phyloP scores from a whole-genome alignment of 2,888 invertebrate genomes.

The Nipponacmea schrenckii region DNA sequence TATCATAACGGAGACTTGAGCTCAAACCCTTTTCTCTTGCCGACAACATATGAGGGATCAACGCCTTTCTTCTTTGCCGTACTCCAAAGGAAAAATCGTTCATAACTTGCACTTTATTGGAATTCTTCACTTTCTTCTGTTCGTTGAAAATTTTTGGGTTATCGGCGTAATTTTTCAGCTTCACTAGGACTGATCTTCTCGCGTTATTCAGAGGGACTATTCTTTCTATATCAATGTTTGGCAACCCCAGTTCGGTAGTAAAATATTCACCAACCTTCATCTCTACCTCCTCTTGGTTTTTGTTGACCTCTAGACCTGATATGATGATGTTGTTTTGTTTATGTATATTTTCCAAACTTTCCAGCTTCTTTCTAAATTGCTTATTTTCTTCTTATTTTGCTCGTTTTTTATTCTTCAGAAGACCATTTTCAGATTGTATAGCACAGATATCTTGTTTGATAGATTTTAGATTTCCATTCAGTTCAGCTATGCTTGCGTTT shows the following conservation, averaged over 20 bases:
- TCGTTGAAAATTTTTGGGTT: neutral
- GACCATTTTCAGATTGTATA: neutral
- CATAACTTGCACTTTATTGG: neutral
- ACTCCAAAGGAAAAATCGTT: slow-evolving; percentile 1
- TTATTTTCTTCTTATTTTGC: neutral
- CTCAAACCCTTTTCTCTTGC: too few relatives aligned
- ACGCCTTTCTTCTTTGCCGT: neutral
- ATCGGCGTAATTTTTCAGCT: neutral
- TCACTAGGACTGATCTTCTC: neutral
- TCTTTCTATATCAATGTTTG: neutral
- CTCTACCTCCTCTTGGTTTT: neutral
- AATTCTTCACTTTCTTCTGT: neutral
- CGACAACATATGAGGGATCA: slow-evolving; percentile 6
- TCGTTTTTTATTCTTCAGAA: neutral
- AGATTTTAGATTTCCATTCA: too few relatives aligned
- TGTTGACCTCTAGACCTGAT: neutral
- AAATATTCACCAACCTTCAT: neutral
- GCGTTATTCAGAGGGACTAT: neutral
- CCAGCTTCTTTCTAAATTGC: neutral
- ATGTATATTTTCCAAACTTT: neutral
- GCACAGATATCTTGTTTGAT: too few relatives aligned
- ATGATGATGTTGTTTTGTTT: neutral
- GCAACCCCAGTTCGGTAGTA: neutral
- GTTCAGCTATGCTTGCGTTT: too few relatives aligned
- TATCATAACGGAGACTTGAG: too few relatives aligned